A percentile compares a stretch with the other conserved stretches of the same genome.
phyloP scores from a whole-genome alignment of 2,113 vertebrate species.

The Candoia aspera region DNA sequence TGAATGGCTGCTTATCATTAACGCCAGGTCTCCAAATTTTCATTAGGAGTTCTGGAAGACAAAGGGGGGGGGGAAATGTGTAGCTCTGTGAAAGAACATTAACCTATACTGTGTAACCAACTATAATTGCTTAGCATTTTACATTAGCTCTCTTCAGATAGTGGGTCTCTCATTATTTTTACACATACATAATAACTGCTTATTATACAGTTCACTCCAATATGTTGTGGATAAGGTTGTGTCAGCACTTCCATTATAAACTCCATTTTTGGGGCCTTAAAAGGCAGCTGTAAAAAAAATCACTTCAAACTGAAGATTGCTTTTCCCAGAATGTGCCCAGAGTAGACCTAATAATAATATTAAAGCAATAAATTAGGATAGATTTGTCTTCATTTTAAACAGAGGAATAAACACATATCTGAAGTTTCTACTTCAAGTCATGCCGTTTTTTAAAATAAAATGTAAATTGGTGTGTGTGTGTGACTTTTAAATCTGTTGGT shows the following conservation, averaged over 20 bases:
- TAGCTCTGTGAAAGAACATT: constrained; percentile 96
- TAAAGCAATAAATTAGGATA: neutral
- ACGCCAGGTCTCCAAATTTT: constrained; percentile 97
- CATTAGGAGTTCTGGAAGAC: constrained; percentile 95
- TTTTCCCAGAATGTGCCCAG: constrained; percentile 77
- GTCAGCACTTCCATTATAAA: constrained; percentile 81
- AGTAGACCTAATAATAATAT: constrained; percentile 29
- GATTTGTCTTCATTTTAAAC: constrained; percentile 61
- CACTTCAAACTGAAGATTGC: constrained; percentile 76
- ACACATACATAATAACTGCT: constrained; percentile 91
- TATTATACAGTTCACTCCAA: constrained; percentile 81
- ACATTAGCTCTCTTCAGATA: constrained; percentile 87
- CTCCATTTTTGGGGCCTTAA: constrained; percentile 76
- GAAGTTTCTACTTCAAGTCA: constrained; percentile 56
- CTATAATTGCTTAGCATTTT: constrained; percentile 96
- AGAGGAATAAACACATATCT: constrained; percentile 69
- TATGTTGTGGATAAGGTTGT: constrained; percentile 76
- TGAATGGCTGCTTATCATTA: constrained; percentile 99
- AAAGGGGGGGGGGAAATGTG: constrained; percentile 76
- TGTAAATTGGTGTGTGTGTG: neutral
- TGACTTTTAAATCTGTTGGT: constrained; percentile 39
- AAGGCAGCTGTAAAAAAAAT: constrained; percentile 80
- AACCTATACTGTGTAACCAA: constrained; percentile 96
- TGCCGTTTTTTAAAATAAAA: constrained; percentile 29
- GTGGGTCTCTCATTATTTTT: constrained; percentile 93